These are phyloP conservation scores for Cantharis nigra DNA, from an alignment of 2,888 invertebrate species.

Conservation along the genomic window DNA sequence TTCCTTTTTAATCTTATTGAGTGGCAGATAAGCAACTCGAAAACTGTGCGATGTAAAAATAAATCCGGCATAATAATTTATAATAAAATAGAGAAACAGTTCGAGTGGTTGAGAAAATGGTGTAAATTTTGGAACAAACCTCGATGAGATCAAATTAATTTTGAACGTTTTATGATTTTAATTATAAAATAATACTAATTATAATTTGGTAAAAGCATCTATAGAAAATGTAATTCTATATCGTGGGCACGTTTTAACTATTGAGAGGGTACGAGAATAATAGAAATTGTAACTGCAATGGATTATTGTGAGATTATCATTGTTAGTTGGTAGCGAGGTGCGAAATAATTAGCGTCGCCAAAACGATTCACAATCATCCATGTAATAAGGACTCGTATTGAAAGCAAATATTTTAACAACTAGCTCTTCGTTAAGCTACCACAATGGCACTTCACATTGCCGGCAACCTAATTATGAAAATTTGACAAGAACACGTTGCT, in stretches of 20 bases:
- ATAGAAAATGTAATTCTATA: not conserved
- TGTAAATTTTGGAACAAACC: not conserved
- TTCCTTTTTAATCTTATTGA: no score
- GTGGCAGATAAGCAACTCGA: no score
- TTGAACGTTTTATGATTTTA: not conserved
- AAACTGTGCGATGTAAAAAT: no score
- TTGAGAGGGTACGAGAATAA: constrained; percentile 33
- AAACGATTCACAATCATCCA: constrained; percentile 34
- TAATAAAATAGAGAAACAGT: no score
- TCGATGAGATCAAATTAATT: not conserved
- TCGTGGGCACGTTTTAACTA: constrained; percentile 19
- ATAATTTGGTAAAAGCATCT: not conserved
- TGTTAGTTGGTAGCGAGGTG: constrained; percentile 38
- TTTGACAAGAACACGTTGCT: constrained; percentile 54
- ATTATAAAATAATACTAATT: not conserved
- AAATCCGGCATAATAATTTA: no score
- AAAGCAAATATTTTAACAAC: constrained; percentile 46
- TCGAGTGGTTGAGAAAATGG: not conserved
- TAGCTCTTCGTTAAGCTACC: constrained; percentile 47
- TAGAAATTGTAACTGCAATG: constrained; percentile 35
- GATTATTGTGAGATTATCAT: constrained; percentile 33
- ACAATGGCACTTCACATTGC: constrained; percentile 51
- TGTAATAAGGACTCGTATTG: constrained; percentile 40
- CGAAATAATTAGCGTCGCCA: constrained; percentile 42
- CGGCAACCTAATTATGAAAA: constrained; percentile 55